Conservation (phyloP, 2,888 invertebrate species). For the Hydraecia micacea region DNA sequence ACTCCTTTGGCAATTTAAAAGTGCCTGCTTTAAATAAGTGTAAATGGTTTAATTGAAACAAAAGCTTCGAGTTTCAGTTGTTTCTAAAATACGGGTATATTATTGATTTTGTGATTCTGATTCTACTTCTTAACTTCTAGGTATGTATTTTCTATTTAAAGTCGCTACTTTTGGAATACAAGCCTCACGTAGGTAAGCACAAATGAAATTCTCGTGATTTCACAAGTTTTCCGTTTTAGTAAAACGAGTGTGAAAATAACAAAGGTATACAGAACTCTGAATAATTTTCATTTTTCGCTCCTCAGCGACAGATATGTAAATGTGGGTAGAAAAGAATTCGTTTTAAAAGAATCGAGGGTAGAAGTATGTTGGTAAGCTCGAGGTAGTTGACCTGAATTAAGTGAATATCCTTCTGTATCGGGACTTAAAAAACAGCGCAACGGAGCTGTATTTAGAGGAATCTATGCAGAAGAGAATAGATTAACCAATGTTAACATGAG, state of each 20-base stretch:
- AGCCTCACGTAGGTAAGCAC: conserved; percentile 12
- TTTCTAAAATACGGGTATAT: not conserved
- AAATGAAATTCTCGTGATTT: conserved; percentile 5
- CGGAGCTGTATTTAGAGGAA: not conserved
- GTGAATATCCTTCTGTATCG: conserved; percentile 25
- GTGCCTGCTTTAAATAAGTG: not conserved
- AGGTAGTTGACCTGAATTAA: conserved; percentile 25
- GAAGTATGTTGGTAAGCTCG: conserved; percentile 36
- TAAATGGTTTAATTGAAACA: not conserved
- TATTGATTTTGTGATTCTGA: not conserved
- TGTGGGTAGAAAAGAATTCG: conserved; percentile 52
- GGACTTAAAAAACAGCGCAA: not conserved
- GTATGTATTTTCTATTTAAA: not conserved
- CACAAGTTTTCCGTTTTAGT: conserved; percentile 28
- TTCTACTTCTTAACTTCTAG: not conserved
- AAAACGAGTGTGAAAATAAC: conserved; percentile 52
- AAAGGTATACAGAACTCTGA: conserved; percentile 49
- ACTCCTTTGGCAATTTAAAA: not conserved
- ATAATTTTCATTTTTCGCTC: conserved; percentile 59
- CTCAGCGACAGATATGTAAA: conserved; percentile 59
- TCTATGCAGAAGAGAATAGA: not conserved
- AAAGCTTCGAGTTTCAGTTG: not conserved
- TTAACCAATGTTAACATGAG: not conserved
- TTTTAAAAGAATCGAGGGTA: conserved; percentile 54
- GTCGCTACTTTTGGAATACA: not conserved